A percentile compares a stretch with the other conserved stretches of the same genome.
These are phyloP conservation scores for Magallana ariakensis DNA, from an alignment of 1,140 invertebrate species.

Conservation along the genomic window DNA sequence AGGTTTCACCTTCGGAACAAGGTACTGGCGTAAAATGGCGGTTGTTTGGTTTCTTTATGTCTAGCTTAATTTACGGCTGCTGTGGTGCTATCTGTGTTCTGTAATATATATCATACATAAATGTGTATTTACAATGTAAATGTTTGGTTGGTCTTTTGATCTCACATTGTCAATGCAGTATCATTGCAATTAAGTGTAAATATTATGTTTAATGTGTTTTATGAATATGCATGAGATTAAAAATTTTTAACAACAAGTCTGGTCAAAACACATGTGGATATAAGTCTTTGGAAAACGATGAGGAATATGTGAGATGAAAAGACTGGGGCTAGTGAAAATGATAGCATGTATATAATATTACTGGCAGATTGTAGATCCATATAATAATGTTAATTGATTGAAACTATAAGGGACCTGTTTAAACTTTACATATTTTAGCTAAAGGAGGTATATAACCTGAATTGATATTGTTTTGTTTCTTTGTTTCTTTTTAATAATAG, in stretches of 20 bases:
- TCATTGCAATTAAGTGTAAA: background rate
- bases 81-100: constrained; percentile 27
- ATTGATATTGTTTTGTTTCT: too few species aligned
- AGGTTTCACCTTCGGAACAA: constrained; percentile 25
- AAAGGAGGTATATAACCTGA: background rate
- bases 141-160: constrained; percentile 24
- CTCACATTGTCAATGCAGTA: background rate
- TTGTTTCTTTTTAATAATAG: too few species aligned
- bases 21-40: background rate
- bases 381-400: too few species aligned
- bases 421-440: background rate
- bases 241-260: too few species aligned
- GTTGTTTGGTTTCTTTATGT: constrained; percentile 1
- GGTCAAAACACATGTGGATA: too few species aligned
- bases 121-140: constrained; percentile 15
- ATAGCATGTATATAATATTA: too few species aligned
- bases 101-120: background rate
- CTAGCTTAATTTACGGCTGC: background rate
- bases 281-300: too few species aligned
- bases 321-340: background rate
- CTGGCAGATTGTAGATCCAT: too few species aligned
- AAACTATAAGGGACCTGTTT: too few species aligned
- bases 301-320: background rate
- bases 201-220: background rate
- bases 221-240: background rate